Evolutionary conservation across 2,113 vertebrate species (phyloP), one percentile per base, ranked within the genome.

Genomic region (Pygoscelis adeliae): DNA sequence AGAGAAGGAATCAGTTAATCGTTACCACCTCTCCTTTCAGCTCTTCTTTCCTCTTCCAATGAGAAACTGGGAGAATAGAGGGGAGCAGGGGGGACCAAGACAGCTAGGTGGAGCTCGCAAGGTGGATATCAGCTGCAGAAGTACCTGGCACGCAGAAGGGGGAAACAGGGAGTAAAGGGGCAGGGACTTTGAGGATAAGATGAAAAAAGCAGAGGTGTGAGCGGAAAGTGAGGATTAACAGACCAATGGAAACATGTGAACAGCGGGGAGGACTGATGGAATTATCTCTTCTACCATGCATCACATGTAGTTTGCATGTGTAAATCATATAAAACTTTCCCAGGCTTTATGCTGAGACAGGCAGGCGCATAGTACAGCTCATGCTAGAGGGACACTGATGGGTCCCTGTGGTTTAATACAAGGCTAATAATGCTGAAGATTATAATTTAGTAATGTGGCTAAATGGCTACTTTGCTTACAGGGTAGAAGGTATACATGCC

Each of bases 271-370:
- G 53, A 59, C 10, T 29, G 44, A n/a, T 44, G n/a, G 26, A 86
- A 80, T 70, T 69, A 13, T 84, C 62, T 69, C 30, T 71, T 65
- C 59, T 62, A 46, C 34, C 3, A 2, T 76, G 36, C 7, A 62
- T 90, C 46, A 46, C 16, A 71, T 21, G 6, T 50, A 82, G 62
- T 52, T 90, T 85, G 38, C 53, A 70, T 36, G 12, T 63, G 26
- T 73, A 73, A 86, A 80, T 63, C 42, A 38, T 19, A 19, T 9
- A 63, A 63, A 89, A 63, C 26, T 65, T 95, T 62, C 87, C 61
- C 44, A 77, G 36, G 73, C 47, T 97, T 96, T 81, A 29, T 40
- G 61, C 50, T 78, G 85, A 84, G 63, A 74, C 87, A 91, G 30
- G 42, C 81, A 93, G 42, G 17, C 63, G 17, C 66, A 23, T 2